A percentile compares a stretch with the other conserved stretches of the same genome.
Evolutionary conservation across 2,888 invertebrate genomes (phyloP).

Genomic region (Dynastes tityus): DNA sequence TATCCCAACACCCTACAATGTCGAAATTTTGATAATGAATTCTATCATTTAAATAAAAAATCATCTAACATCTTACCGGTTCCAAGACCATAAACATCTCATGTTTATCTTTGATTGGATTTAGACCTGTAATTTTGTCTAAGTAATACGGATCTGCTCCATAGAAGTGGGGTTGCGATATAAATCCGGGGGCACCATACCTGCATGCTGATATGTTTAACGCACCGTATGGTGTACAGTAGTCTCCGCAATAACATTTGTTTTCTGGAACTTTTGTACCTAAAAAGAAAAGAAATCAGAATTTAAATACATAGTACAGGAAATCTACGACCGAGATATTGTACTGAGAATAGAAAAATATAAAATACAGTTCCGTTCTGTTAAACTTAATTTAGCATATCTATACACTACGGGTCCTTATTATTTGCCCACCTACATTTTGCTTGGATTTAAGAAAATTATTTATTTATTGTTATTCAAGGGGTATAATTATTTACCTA

Average conservation of each 20-base stretch:
- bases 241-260: conserved; percentile 81
- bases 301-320: not conserved
- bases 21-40: no score
- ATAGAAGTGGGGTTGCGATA: conserved; percentile 89
- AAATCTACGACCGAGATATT: no score
- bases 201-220: conserved; percentile 87
- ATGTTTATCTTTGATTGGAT: conserved; percentile 80
- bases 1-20: conserved; percentile 79
- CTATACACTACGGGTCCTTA: no score
- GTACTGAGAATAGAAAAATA: no score
- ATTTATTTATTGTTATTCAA: no score
- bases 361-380: no score
- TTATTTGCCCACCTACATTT: no score
- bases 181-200: conserved; percentile 86
- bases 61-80: conserved; percentile 74
- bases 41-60: no score
- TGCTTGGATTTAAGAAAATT: no score
- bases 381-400: no score
- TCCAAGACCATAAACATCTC: conserved; percentile 85
- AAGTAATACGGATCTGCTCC: conserved; percentile 81
- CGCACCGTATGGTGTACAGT: conserved; percentile 81
- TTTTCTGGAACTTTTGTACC: conserved; percentile 76
- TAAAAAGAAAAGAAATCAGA: conserved; percentile 63
- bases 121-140: conserved; percentile 79
- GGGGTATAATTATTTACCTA: no score